A percentile compares a stretch with the other conserved stretches of the same genome.
phyloP scores from a whole-genome alignment of 2,888 invertebrate genomes.

The Lochmaea crataegi region DNA sequence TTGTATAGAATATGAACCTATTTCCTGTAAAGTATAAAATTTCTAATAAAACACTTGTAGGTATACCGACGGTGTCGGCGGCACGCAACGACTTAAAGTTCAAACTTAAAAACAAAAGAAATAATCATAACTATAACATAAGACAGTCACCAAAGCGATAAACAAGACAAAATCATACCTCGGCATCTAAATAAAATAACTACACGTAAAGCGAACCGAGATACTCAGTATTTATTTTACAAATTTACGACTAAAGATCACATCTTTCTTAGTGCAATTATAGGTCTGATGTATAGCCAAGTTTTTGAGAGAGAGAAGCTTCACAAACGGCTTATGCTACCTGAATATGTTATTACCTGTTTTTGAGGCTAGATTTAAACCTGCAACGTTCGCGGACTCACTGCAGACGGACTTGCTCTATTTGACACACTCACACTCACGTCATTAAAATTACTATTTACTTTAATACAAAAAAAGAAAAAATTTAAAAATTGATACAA shows the following conservation, averaged over 20 bases:
- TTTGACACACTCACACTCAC: not conserved
- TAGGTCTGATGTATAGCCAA: conserved; percentile 63
- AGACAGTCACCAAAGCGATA: conserved; percentile 63
- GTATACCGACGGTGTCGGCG: conserved; percentile 21
- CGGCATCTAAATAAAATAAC: conserved; percentile 57
- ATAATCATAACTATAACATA: conserved; percentile 56
- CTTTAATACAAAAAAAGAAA: not conserved
- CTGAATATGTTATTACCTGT: conserved; percentile 63
- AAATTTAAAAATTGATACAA: no score
- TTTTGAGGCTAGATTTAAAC: conserved; percentile 44
- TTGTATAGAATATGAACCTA: conserved; percentile 22
- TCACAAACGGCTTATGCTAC: conserved; percentile 59
- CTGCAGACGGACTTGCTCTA: conserved; percentile 11
- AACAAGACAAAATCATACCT: conserved; percentile 62
- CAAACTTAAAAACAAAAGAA: conserved; percentile 38
- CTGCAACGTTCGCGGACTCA: conserved; percentile 16
- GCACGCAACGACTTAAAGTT: conserved; percentile 17
- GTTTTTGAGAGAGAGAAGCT: conserved; percentile 55
- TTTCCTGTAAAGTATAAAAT: conserved; percentile 37
- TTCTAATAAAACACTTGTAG: conserved; percentile 40
- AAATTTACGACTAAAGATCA: conserved; percentile 65
- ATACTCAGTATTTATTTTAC: conserved; percentile 64
- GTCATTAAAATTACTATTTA: not conserved
- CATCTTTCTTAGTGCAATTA: conserved; percentile 64
- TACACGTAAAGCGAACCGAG: conserved; percentile 45